Conservation (phyloP, 2,888 invertebrate genomes). For the Adelognathus sp. region DNA sequence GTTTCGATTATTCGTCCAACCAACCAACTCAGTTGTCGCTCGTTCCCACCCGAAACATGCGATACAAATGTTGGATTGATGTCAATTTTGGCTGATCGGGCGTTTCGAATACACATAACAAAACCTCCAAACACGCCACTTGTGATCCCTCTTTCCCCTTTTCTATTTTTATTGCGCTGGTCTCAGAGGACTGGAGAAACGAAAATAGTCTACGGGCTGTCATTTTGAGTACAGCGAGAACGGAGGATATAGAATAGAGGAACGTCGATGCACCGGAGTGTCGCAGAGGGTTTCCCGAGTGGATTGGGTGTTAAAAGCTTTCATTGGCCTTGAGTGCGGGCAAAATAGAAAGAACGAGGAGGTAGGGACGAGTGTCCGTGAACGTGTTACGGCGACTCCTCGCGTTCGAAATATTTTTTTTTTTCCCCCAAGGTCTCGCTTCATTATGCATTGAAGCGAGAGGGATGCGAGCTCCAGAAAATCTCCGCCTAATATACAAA, state of each 20-base stretch:
- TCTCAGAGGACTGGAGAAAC: conserved; percentile 23
- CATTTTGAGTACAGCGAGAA: conserved; percentile 22
- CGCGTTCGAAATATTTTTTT: not conserved
- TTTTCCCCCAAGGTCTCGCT: conserved; percentile 36
- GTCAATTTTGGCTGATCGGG: not conserved
- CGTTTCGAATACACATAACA: conserved; percentile 1
- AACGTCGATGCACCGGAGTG: conserved; percentile 32
- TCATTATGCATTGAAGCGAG: conserved; percentile 27
- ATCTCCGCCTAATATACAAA: not conserved
- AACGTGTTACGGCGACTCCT: conserved; percentile 5
- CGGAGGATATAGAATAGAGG: conserved; percentile 6
- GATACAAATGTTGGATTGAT: not conserved
- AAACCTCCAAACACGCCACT: not conserved
- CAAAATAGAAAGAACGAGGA: not conserved
- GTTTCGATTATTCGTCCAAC: not conserved
- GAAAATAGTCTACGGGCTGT: conserved; percentile 45
- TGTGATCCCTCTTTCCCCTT: not conserved
- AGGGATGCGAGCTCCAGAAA: conserved; percentile 30
- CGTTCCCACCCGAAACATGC: not conserved
- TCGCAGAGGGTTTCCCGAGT: conserved; percentile 39
- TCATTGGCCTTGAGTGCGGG: conserved; percentile 64
- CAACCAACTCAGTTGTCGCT: not conserved
- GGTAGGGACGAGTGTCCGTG: not conserved
- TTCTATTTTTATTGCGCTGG: conserved; percentile 52
- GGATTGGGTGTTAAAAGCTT: conserved; percentile 71